These are phyloP conservation scores for Cygnus olor DNA, from an alignment of 2,797 vertebrate genomes.

Conservation along the genomic window DNA sequence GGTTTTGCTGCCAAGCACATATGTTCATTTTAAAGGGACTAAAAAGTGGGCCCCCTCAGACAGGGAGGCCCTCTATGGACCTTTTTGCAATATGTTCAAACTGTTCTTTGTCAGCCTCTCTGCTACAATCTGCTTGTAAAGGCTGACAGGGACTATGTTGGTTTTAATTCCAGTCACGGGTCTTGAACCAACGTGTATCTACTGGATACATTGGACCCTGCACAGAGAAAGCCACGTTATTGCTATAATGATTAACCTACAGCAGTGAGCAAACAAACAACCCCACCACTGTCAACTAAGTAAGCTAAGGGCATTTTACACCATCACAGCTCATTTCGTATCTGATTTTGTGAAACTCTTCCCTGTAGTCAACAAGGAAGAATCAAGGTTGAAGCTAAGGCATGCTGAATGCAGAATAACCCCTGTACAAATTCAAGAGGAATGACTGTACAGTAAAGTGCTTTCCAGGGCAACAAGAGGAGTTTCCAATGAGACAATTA, in stretches of 20 bases:
- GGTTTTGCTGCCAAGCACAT: neutral
- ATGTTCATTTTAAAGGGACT: neutral
- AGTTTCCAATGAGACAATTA: neutral
- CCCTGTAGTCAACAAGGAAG: neutral
- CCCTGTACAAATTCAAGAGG: neutral
- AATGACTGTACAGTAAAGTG: neutral
- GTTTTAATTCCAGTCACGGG: neutral
- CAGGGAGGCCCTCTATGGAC: neutral
- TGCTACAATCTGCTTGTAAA: neutral
- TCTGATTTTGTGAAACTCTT: neutral
- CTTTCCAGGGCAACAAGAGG: neutral
- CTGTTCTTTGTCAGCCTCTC: neutral
- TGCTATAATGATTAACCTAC: neutral
- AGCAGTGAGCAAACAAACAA: neutral
- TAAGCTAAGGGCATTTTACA: neutral
- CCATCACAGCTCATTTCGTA: neutral
- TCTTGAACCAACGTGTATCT: neutral
- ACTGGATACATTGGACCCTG: neutral
- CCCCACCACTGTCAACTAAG: neutral
- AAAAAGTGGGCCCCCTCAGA: neutral
- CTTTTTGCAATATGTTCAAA: neutral
- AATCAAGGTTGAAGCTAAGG: neutral
- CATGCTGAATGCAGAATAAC: neutral
- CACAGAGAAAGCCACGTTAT: neutral
- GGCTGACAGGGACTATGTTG: neutral